Conservation (phyloP, 2,888 invertebrate genomes). For the Acanthosoma haemorrhoidale region DNA sequence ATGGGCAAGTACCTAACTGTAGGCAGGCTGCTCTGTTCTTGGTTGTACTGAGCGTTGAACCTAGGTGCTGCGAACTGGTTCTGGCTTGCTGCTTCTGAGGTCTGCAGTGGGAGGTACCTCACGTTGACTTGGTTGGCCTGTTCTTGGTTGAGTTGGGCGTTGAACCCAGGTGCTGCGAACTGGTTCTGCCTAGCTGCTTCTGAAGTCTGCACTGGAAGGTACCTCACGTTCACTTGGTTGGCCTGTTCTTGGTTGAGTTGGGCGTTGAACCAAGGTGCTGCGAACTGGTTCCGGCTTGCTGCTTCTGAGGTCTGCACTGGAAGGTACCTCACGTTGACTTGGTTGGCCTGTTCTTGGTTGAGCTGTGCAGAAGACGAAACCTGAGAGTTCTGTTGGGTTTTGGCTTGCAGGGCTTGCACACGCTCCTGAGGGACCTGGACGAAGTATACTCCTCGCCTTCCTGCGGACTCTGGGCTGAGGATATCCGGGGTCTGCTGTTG, state of each 20-base stretch:
- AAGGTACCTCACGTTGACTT: not conserved
- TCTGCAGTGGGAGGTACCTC: not conserved
- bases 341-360: not conserved
- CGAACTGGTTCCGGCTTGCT: not conserved
- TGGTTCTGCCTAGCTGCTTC: not conserved
- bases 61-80: too few species aligned
- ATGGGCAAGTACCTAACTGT: not conserved
- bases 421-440: conserved; percentile 14
- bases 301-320: not conserved
- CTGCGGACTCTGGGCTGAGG: not conserved
- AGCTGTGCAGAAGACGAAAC: too few species aligned
- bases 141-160: not conserved
- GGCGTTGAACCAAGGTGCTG: too few species aligned
- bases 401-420: not conserved
- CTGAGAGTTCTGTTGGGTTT: not conserved
- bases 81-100: not conserved
- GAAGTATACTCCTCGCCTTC: not conserved
- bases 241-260: not conserved
- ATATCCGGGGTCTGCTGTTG: not conserved
- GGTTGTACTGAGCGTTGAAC: not conserved
- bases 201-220: not conserved
- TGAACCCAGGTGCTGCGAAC: too few species aligned
- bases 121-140: not conserved
- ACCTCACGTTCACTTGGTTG: not conserved
- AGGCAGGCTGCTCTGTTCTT: not conserved